Conservation (phyloP, 2,113 vertebrate species). For the Pelecanoides urinatrix region DNA sequence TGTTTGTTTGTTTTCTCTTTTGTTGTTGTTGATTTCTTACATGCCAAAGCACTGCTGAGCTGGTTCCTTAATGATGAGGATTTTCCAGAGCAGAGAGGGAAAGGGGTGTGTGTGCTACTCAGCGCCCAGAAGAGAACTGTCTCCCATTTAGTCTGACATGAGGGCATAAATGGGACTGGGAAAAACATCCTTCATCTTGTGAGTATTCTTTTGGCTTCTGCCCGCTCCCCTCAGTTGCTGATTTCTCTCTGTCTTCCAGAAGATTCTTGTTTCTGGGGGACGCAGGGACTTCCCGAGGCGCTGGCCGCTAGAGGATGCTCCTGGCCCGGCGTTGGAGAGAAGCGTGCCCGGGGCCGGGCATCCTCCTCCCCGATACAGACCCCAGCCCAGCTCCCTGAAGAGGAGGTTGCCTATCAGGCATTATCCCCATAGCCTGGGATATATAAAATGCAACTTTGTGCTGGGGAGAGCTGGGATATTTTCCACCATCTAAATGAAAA, state of each 20-base stretch:
- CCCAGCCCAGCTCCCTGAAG: neutral
- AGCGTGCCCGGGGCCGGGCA: neutral
- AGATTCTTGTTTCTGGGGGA: neutral
- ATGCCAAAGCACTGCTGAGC: neutral
- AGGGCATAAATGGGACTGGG: neutral
- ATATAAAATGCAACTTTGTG: neutral
- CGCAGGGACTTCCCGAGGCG: neutral
- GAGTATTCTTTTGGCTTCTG: neutral
- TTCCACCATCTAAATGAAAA: neutral
- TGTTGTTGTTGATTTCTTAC: neutral
- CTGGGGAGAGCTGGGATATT: neutral
- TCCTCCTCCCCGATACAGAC: neutral
- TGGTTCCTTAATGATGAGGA: neutral
- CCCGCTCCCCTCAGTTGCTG: neutral
- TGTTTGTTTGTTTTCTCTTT: neutral
- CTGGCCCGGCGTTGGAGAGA: neutral
- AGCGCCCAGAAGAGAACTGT: neutral
- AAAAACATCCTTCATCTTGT: neutral
- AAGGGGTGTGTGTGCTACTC: neutral
- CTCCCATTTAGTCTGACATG: neutral
- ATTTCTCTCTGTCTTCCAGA: constrained; percentile 13
- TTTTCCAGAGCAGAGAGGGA: neutral
- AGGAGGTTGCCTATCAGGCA: neutral
- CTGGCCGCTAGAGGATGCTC: constrained; percentile 61
- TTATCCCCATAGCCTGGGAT: neutral